Conservation (phyloP, 2,888 invertebrate species). For the Liodrosophila aerea region DNA sequence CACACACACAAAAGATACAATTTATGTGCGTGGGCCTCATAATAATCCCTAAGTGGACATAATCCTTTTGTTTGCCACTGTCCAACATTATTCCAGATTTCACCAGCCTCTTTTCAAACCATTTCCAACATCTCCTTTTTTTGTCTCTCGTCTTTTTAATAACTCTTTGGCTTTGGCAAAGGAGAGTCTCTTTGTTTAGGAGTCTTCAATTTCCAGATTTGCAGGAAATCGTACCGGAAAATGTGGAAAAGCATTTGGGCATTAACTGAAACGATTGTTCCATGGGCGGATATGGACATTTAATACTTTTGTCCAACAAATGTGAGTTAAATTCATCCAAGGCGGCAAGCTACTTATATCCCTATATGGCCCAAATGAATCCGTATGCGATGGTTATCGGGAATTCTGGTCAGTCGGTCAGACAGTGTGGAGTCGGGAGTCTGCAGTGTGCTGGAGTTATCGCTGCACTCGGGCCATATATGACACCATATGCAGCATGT, state of each 20-base stretch:
- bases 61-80: conserved; percentile 71
- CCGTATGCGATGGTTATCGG: conserved; percentile 39
- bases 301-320: conserved; percentile 64
- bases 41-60: conserved; percentile 75
- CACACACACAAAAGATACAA: conserved; percentile 39
- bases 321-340: conserved; percentile 65
- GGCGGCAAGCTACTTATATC: conserved; percentile 36
- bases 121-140: conserved; percentile 22
- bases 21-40: conserved; percentile 51
- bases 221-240: conserved; percentile 35
- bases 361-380: background rate
- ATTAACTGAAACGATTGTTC: conserved; percentile 54
- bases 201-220: conserved; percentile 16
- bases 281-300: conserved; percentile 74
- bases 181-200: conserved; percentile 12
- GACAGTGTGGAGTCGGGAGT: conserved; percentile 8
- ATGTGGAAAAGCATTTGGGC: conserved; percentile 47
- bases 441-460: no score
- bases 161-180: conserved; percentile 48
- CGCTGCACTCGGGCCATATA: conserved; percentile 12
- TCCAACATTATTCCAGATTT: conserved; percentile 53
- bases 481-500: conserved; percentile 58
- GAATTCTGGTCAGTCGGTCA: conserved; percentile 22
- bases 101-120: conserved; percentile 32
- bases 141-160: conserved; percentile 53